phyloP scores from a whole-genome alignment of 2,888 invertebrate genomes.

The Mythimna pallens region DNA sequence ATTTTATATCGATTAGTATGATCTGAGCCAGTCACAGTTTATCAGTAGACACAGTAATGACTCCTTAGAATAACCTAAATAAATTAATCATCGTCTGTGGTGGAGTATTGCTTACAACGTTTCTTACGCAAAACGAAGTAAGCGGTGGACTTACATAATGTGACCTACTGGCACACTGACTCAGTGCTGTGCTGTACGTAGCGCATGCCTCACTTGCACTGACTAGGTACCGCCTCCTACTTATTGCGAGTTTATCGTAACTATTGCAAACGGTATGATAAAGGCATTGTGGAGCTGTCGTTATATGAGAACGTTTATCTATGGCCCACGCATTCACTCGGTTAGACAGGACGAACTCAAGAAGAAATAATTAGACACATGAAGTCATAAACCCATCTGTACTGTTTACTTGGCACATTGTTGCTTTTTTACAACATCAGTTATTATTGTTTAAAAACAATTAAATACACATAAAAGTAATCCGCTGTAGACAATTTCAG shows the following conservation, averaged over 20 bases:
- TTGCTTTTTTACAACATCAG: neutral
- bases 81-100: slow-evolving; percentile 74
- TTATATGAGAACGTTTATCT: slow-evolving; percentile 4
- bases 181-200: slow-evolving; percentile 72
- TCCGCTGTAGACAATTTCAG: neutral
- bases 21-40: slow-evolving; percentile 18
- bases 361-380: neutral
- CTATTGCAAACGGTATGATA: slow-evolving; percentile 57
- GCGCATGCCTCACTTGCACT: slow-evolving; percentile 76
- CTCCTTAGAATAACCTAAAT: slow-evolving; percentile 55
- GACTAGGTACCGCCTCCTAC: slow-evolving; percentile 67
- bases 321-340: neutral
- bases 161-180: slow-evolving; percentile 88
- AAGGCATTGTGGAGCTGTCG: slow-evolving; percentile 16
- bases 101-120: slow-evolving; percentile 78
- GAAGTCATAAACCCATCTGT: slow-evolving; percentile 4
- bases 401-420: neutral
- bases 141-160: slow-evolving; percentile 83
- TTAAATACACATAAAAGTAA: neutral
- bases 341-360: neutral
- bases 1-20: slow-evolving; percentile 12
- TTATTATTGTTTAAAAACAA: neutral
- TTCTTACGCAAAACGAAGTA: slow-evolving; percentile 86
- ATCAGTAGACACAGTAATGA: slow-evolving; percentile 50
- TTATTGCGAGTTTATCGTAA: slow-evolving; percentile 69